A percentile compares a stretch with the other conserved stretches of the same genome.
These are phyloP conservation scores for Sternarchorhynchus goeldii DNA, from an alignment of 2,797 vertebrate genomes.

Conservation along the genomic window DNA sequence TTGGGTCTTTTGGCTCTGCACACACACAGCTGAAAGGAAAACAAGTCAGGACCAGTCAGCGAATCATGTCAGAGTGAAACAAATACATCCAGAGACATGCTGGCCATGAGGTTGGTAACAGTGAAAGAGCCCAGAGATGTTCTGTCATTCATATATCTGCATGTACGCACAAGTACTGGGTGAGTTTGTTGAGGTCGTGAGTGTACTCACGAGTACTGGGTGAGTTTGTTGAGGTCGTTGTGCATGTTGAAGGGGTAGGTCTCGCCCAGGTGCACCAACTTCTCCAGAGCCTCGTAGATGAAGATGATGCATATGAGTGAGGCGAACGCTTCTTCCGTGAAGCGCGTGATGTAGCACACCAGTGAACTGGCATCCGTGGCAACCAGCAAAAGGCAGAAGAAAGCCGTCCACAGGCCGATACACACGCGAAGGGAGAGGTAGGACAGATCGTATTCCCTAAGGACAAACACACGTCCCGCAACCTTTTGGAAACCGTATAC, in stretches of 20 bases:
- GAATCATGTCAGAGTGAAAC: not conserved
- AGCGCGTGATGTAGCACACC: constrained; percentile 98
- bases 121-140: too few relatives aligned
- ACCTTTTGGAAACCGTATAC: too few relatives aligned
- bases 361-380: constrained; percentile 97
- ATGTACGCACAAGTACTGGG: too few relatives aligned
- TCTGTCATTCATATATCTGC: too few relatives aligned
- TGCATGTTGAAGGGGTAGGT: constrained; percentile 96
- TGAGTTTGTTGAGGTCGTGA: too few relatives aligned
- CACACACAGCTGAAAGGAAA: constrained; percentile 82
- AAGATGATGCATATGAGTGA: constrained; percentile 99
- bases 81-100: not conserved
- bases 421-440: constrained; percentile 95
- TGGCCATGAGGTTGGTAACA: not conserved
- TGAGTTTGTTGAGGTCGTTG: constrained; percentile 92
- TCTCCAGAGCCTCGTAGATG: constrained; percentile 99
- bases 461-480: not conserved
- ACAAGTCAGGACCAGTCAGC: too few relatives aligned
- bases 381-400: constrained; percentile 91
- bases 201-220: constrained; percentile 90
- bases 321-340: constrained; percentile 98
- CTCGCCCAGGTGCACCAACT: constrained; percentile 92
- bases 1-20: constrained; percentile 85
- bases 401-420: constrained; percentile 97
- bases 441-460: constrained; percentile 91